Conservation (phyloP, 1,140 invertebrate genomes). For the roundworm (Caenorhabditis elegans) region WBcel235 BX284606.5:11153001-11153500, state of each 20-base stretch:
- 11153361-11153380: neutral
- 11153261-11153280: neutral
- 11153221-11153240: neutral
- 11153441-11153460: too few species aligned
- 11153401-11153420: neutral
- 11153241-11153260: neutral
- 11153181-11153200: too few species aligned
- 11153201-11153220: neutral
- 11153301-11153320: neutral
- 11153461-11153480: too few species aligned
- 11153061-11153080: slow-evolving; percentile 4
- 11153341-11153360: neutral
- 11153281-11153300: neutral
- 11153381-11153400: too few species aligned
- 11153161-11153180: neutral
- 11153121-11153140: slow-evolving; percentile 2
- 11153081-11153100: neutral
- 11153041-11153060: neutral
- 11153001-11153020: neutral
- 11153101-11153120: neutral
- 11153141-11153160: neutral
- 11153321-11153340: neutral
- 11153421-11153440: too few species aligned
- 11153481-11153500: too few species aligned
- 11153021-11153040: too few species aligned